Conservation (phyloP, 1,140 invertebrate species). For the silkworm (Bombyx mori) region DNA sequence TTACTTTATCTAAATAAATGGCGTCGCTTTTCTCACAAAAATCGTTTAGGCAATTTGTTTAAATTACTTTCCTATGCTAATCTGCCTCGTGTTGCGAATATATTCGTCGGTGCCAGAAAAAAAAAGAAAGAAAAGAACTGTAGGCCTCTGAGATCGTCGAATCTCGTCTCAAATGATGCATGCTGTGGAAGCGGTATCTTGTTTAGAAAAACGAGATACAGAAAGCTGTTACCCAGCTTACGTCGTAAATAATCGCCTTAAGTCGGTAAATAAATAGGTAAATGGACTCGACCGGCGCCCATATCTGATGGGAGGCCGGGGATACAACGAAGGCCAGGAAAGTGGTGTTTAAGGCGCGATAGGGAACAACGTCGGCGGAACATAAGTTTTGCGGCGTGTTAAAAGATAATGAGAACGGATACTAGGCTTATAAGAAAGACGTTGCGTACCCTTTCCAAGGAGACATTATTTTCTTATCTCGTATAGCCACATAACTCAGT, state of each 20-base stretch:
- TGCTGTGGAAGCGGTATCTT: conserved; percentile 41
- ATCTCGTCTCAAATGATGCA: conserved; percentile 47
- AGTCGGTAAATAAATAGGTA: conserved; percentile 60
- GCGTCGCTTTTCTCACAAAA: conserved; percentile 46
- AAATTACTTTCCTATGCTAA: conserved; percentile 66
- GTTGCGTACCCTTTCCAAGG: conserved; percentile 41
- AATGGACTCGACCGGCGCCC: conserved; percentile 45
- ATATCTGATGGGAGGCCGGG: conserved; percentile 53
- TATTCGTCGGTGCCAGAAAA: conserved; percentile 25
- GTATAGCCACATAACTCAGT: conserved; percentile 29
- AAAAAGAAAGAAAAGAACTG: conserved; percentile 27
- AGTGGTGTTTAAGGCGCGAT: conserved; percentile 55
- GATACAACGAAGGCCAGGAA: conserved; percentile 45
- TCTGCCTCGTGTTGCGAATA: conserved; percentile 50
- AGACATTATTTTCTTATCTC: conserved; percentile 52
- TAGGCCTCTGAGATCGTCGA: conserved; percentile 30
- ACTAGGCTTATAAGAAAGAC: conserved; percentile 41
- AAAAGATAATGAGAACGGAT: conserved; percentile 60
- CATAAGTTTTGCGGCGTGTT: conserved; percentile 53
- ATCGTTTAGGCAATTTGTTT: conserved; percentile 62
- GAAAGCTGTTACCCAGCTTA: conserved; percentile 51
- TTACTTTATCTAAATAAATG: conserved; percentile 45
- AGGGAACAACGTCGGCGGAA: conserved; percentile 45
- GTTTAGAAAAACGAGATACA: conserved; percentile 51
- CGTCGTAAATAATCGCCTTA: conserved; percentile 66